Percentiles rank a stretch among this genome's conserved stretches.
Conservation (phyloP, 2,888 invertebrate genomes). For the Lasius fuliginosus region DNA sequence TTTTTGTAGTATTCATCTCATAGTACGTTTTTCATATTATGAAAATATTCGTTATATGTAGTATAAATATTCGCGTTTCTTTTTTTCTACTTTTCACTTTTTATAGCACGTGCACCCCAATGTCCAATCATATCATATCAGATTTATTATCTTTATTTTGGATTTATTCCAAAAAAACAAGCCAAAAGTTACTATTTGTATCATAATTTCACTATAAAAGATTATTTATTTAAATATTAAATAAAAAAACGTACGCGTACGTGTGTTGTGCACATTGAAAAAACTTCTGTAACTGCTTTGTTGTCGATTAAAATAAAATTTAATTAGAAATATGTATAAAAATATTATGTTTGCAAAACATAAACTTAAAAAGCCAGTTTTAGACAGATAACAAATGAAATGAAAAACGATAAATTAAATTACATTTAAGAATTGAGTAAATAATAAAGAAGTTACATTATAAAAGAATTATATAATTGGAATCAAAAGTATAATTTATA, state of each 20-base stretch:
- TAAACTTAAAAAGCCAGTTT: background rate
- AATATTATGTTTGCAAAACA: background rate
- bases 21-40: too few relatives aligned
- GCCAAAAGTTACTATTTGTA: background rate
- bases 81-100: too few relatives aligned
- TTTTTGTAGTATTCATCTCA: too few relatives aligned
- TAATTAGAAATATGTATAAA: background rate
- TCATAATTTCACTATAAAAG: background rate
- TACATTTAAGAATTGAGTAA: background rate
- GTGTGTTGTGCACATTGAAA: background rate
- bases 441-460: background rate
- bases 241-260: background rate
- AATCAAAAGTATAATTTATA: too few relatives aligned
- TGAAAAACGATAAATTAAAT: background rate
- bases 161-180: background rate
- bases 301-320: background rate
- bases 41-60: too few relatives aligned
- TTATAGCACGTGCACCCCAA: too few relatives aligned
- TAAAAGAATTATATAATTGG: background rate
- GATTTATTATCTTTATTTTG: background rate
- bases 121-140: too few relatives aligned
- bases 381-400: background rate
- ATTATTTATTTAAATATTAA: slow-evolving; percentile 5
- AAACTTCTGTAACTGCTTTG: background rate
- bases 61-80: too few relatives aligned